These are phyloP conservation scores for Phortica okadai DNA, from an alignment of 2,888 invertebrate species.

Conservation along the genomic window DNA sequence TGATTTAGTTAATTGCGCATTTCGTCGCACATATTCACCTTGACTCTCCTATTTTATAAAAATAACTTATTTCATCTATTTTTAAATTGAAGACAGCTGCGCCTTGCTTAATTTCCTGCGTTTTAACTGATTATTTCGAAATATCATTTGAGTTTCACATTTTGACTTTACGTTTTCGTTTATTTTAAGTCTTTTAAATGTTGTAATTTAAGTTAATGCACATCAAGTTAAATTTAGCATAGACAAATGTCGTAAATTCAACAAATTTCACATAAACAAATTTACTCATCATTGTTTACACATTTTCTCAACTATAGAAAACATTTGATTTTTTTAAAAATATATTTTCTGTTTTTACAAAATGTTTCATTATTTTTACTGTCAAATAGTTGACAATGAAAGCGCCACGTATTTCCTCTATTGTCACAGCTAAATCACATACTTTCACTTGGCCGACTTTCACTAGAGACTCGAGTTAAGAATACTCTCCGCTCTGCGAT, in stretches of 20 bases:
- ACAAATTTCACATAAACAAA: too few relatives aligned
- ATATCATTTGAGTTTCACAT: slow-evolving; percentile 67
- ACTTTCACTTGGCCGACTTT: background rate
- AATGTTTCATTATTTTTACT: too few relatives aligned
- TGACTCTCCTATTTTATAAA: slow-evolving; percentile 7
- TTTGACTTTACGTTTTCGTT: background rate
- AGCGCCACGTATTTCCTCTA: too few relatives aligned
- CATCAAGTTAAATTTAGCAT: background rate
- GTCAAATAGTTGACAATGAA: too few relatives aligned
- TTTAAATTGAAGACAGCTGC: slow-evolving; percentile 28
- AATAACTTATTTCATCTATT: slow-evolving; percentile 20
- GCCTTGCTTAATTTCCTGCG: slow-evolving; percentile 7
- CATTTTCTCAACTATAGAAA: background rate
- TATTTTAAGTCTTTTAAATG: background rate
- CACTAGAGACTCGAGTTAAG: background rate
- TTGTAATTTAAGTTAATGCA: too few relatives aligned
- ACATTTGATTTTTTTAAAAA: background rate
- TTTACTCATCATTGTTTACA: background rate
- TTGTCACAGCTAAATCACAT: background rate
- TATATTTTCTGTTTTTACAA: too few relatives aligned
- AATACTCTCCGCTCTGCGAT: background rate
- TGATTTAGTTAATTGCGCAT: slow-evolving; percentile 60
- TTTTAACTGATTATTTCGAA: slow-evolving; percentile 53
- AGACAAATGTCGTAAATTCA: background rate
- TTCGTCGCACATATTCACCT: slow-evolving; percentile 37